phyloP scores from a whole-genome alignment of 2,888 invertebrate species.

The Spisula subtruncata region DNA sequence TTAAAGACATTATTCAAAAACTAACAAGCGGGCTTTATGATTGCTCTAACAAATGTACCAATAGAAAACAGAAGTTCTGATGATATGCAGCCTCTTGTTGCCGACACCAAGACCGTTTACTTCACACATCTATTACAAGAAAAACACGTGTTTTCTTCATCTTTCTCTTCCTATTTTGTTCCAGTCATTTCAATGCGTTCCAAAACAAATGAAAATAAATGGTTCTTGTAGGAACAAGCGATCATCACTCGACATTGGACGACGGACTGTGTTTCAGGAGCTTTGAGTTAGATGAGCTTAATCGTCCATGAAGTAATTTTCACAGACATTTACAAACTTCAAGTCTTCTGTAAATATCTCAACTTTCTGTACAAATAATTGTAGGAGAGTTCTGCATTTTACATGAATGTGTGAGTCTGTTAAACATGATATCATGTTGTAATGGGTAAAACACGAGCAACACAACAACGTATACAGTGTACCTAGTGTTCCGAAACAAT shows the following conservation, averaged over 20 bases:
- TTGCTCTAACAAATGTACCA: background rate
- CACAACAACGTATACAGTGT: too few relatives aligned
- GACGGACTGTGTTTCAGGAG: background rate
- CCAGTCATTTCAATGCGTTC: conserved; percentile 59
- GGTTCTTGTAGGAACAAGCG: conserved; percentile 23
- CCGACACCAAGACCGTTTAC: background rate
- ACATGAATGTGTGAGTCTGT: background rate
- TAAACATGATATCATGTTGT: background rate
- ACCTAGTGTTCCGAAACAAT: too few relatives aligned
- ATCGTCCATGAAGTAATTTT: conserved; percentile 65
- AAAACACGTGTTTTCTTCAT: conserved; percentile 29
- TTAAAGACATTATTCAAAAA: background rate
- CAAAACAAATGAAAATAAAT: conserved; percentile 55
- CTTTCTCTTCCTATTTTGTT: conserved; percentile 40
- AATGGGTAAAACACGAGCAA: background rate
- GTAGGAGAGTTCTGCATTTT: background rate
- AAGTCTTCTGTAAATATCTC: conserved; percentile 58
- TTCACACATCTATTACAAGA: background rate
- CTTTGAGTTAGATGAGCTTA: conserved; percentile 47
- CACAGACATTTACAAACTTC: conserved; percentile 66
- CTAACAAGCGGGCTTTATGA: background rate
- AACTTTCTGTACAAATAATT: conserved; percentile 49
- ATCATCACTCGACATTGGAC: conserved; percentile 47
- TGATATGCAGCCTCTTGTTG: background rate
- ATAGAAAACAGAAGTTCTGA: background rate